A percentile compares a stretch with the other conserved stretches of the same genome.
phyloP scores from a whole-genome alignment of 2,113 vertebrate genomes.

The Pelobates fuscus region DNA sequence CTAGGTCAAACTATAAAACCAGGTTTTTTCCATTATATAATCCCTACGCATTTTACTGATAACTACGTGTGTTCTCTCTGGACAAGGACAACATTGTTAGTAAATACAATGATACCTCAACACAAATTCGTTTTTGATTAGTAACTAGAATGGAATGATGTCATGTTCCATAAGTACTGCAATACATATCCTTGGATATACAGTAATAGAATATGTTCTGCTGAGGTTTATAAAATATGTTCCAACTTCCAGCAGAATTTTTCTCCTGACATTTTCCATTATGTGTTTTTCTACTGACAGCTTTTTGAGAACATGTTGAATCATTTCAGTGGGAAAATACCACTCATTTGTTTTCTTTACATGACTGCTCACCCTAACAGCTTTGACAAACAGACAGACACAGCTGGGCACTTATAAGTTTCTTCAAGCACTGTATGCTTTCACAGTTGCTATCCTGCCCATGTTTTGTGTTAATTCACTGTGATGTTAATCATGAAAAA shows the following conservation, averaged over 20 bases:
- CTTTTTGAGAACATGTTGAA: constrained; percentile 16
- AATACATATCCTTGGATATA: not conserved
- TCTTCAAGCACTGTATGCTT: not conserved
- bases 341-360: constrained; percentile 28
- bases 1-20: no score
- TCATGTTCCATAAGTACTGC: not conserved
- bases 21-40: no score
- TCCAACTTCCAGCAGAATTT: not conserved
- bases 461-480: not conserved
- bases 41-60: no score
- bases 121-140: no score
- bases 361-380: constrained; percentile 6
- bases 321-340: constrained; percentile 20
- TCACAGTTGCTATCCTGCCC: not conserved
- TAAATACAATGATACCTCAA: no score
- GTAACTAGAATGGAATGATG: not conserved
- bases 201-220: not conserved
- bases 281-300: not conserved
- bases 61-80: no score
- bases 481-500: not conserved
- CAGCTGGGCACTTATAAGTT: constrained; percentile 16
- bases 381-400: constrained; percentile 25
- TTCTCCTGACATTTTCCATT: not conserved
- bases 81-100: no score
- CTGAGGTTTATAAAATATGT: not conserved